phyloP scores from a whole-genome alignment of 2,113 vertebrate species.

The Perca fluviatilis region DNA sequence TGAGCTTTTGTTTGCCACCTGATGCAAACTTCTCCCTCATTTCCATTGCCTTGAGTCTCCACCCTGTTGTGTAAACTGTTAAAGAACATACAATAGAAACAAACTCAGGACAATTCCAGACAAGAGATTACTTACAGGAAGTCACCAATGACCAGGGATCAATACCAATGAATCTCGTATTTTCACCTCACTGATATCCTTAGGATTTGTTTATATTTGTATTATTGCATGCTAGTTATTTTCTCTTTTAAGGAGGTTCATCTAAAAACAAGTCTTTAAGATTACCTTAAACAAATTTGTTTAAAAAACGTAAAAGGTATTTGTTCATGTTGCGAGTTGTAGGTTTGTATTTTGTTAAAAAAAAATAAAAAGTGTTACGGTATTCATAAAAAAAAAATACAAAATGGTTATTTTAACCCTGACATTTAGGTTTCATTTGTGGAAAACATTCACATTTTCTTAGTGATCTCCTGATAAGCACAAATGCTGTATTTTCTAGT shows the following conservation, averaged over 20 bases:
- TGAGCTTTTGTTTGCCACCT: slow-evolving; percentile 65
- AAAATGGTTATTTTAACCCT: background rate
- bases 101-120: background rate
- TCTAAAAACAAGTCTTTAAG: background rate
- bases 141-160: background rate
- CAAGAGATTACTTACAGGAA: background rate
- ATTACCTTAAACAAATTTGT: background rate
- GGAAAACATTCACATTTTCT: background rate
- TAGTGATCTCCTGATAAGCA: background rate
- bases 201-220: background rate
- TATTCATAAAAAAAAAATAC: background rate
- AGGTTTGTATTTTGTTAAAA: too few species aligned
- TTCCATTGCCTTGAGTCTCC: slow-evolving; percentile 62
- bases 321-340: too few species aligned
- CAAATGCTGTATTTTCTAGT: background rate
- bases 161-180: background rate
- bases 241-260: background rate
- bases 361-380: too few species aligned
- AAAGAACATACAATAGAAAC: slow-evolving; percentile 1
- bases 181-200: background rate
- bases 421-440: background rate
- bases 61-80: slow-evolving; percentile 54
- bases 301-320: background rate
- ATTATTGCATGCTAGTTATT: background rate
- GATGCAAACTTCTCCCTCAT: slow-evolving; percentile 70